Evolutionary conservation across 2,113 vertebrate genomes (phyloP).

Genomic region (Onychostruthus taczanowskii): DNA sequence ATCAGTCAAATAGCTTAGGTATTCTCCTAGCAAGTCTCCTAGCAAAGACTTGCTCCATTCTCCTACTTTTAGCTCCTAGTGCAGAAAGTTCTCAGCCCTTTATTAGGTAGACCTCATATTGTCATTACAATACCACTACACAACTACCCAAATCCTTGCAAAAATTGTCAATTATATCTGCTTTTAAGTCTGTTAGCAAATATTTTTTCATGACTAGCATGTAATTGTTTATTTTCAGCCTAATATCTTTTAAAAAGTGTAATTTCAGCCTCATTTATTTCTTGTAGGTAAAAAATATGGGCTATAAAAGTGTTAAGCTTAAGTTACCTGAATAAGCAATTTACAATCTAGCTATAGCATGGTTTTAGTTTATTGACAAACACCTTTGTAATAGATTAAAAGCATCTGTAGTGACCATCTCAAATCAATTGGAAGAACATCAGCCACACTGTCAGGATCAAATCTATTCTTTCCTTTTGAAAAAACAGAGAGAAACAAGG

Average conservation of each 20-base stretch:
- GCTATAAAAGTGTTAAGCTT: not conserved
- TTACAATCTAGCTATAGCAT: not conserved
- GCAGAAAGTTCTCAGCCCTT: not conserved
- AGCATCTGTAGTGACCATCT: not conserved
- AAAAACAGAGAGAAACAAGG: not conserved
- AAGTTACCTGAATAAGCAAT: not conserved
- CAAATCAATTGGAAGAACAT: not conserved
- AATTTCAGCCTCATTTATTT: constrained; percentile 19
- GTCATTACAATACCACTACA: not conserved
- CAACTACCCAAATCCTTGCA: not conserved
- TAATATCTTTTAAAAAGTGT: not conserved
- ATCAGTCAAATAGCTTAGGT: not conserved
- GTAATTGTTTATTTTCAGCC: not conserved
- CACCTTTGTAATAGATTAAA: not conserved
- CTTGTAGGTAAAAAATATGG: not conserved
- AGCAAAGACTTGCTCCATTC: not conserved
- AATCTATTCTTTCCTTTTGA: not conserved
- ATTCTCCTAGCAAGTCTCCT: not conserved
- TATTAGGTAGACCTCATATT: not conserved
- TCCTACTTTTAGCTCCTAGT: not conserved
- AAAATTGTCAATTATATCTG: not conserved
- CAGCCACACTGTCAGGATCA: not conserved
- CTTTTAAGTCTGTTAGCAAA: not conserved
- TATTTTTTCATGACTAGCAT: not conserved
- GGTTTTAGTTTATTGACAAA: not conserved